Conservation (phyloP, 2,113 vertebrate species). For the Scomber scombrus region DNA sequence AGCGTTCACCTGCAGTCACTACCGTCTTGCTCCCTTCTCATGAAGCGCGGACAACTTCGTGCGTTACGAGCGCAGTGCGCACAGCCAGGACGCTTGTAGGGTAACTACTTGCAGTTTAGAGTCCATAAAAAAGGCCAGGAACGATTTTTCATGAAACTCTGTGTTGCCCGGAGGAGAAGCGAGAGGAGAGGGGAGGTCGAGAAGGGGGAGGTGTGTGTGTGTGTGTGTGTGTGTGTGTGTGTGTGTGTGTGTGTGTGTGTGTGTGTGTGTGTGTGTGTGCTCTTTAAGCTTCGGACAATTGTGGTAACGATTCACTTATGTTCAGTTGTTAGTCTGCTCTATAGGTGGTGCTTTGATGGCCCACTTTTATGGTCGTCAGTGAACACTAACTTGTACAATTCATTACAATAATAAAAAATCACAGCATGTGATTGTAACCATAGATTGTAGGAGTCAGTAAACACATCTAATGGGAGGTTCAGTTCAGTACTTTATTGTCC, state of each 20-base stretch:
- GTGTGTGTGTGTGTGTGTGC: neutral
- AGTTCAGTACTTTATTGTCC: no score
- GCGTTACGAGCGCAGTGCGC: neutral
- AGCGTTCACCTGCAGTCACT: neutral
- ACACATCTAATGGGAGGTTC: no score
- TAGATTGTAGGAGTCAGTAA: no score
- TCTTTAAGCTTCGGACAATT: neutral
- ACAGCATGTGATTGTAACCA: neutral
- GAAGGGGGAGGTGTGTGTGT: neutral
- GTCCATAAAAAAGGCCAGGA: neutral
- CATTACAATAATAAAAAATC: neutral
- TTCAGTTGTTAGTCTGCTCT: conserved; percentile 8
- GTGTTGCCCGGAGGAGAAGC: neutral
- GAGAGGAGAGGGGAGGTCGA: neutral
- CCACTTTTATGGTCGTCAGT: neutral
- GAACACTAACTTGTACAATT: neutral
- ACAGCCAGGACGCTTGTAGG: neutral
- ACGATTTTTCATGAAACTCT: neutral
- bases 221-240: neutral
- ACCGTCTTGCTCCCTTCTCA: neutral
- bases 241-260: neutral
- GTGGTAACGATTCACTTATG: conserved; percentile 10
- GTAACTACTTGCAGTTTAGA: neutral
- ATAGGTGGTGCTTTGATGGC: conserved; percentile 10
- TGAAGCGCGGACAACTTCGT: conserved; percentile 9